These are phyloP conservation scores for Poecile montanus DNA, from an alignment of 2,797 vertebrate genomes.

Conservation along the genomic window DNA sequence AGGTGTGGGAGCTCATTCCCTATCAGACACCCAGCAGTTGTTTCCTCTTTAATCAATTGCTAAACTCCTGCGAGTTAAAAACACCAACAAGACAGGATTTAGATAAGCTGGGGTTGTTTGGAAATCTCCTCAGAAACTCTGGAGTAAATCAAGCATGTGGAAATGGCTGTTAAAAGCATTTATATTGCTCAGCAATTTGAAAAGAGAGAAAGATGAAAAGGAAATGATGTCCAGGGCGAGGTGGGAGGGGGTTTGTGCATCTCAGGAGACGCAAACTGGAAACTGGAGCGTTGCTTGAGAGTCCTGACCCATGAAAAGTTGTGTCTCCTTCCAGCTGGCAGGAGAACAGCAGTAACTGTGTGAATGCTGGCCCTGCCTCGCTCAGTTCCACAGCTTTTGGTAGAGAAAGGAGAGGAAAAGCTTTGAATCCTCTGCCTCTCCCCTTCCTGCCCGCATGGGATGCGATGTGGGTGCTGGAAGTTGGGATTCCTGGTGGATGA, in stretches of 20 bases:
- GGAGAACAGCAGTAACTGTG: neutral
- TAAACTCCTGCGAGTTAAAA: neutral
- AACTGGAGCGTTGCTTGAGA: constrained; percentile 20
- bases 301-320: constrained; percentile 45
- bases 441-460: neutral
- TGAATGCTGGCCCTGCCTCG: neutral
- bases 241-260: constrained; percentile 32
- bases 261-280: neutral
- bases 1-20: neutral
- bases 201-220: constrained; percentile 23
- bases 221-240: constrained; percentile 39
- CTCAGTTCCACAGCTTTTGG: neutral
- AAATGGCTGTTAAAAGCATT: constrained; percentile 28
- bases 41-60: constrained; percentile 12
- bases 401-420: neutral
- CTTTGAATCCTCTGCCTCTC: neutral
- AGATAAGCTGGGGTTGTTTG: neutral
- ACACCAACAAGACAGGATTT: neutral
- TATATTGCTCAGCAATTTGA: constrained; percentile 22
- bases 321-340: constrained; percentile 48
- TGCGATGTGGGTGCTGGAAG: neutral
- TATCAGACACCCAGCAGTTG: neutral
- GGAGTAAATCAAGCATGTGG: neutral
- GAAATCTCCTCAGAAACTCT: neutral
- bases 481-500: neutral